These are phyloP conservation scores for Bolborhynchus lineola DNA, from an alignment of 2,113 vertebrate species.

Conservation along the genomic window DNA sequence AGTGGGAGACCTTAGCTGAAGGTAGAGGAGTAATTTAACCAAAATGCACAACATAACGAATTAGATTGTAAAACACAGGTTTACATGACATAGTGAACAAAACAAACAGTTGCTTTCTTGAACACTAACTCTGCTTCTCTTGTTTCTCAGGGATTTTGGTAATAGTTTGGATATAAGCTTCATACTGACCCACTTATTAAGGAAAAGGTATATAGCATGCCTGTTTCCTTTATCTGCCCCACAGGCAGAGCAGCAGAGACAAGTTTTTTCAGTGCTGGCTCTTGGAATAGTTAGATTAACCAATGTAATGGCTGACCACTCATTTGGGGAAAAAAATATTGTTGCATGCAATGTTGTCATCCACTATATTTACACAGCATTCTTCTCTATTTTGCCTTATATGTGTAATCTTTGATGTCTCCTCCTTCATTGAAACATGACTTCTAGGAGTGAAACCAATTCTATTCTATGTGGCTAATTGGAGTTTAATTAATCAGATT, in stretches of 20 bases:
- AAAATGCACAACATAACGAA: background rate
- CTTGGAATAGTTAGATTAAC: background rate
- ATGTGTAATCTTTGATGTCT: background rate
- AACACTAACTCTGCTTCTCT: background rate
- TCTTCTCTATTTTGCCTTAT: background rate
- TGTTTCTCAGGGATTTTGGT: background rate
- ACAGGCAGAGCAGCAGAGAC: background rate
- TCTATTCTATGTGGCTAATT: background rate
- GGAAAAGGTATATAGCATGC: background rate
- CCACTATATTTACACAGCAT: background rate
- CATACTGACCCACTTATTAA: rapidly evolving
- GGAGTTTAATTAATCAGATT: background rate
- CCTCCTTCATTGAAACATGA: background rate
- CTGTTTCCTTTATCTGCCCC: background rate
- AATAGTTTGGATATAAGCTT: background rate
- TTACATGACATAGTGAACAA: background rate
- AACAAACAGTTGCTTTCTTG: background rate
- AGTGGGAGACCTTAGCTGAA: background rate
- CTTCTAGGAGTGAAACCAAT: background rate
- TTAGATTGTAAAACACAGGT: background rate
- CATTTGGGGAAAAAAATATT: background rate
- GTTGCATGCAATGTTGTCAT: background rate
- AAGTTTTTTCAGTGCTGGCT: background rate
- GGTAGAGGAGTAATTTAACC: background rate
- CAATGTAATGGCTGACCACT: background rate